Conservation (phyloP, 2,888 invertebrate species). For the Ormyrus nitidulus region DNA sequence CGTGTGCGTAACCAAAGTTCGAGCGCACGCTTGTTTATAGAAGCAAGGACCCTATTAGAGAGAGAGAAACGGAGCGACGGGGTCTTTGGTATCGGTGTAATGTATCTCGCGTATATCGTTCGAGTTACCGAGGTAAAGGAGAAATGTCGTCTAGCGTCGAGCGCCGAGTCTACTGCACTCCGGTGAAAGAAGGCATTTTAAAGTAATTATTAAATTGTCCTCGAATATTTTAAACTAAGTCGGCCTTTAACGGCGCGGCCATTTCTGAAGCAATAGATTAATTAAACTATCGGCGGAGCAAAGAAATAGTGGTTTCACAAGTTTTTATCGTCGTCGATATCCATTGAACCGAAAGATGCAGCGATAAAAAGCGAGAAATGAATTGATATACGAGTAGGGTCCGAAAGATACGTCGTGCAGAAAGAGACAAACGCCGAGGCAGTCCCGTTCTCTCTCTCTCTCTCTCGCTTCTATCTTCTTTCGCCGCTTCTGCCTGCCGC, state of each 20-base stretch:
- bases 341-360: neutral
- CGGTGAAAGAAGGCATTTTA: too few species aligned
- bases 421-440: neutral
- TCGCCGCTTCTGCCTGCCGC: neutral
- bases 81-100: slow-evolving; percentile 29
- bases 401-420: neutral
- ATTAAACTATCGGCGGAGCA: slow-evolving; percentile 1
- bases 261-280: slow-evolving; percentile 16
- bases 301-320: neutral
- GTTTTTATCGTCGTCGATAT: neutral
- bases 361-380: too few species aligned
- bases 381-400: too few species aligned
- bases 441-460: slow-evolving; percentile 3
- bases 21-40: slow-evolving; percentile 29
- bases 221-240: too few species aligned
- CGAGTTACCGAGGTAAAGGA: slow-evolving; percentile 14
- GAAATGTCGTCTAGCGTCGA: neutral
- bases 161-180: neutral
- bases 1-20: slow-evolving; percentile 27
- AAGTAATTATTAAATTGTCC: too few species aligned
- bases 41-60: slow-evolving; percentile 43
- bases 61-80: neutral
- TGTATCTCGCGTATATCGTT: slow-evolving; percentile 22
- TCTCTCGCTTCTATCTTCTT: neutral
- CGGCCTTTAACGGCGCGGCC: too few species aligned